Evolutionary conservation across 1,140 invertebrate genomes (phyloP).

Genomic region (Lycorma delicatula): DNA sequence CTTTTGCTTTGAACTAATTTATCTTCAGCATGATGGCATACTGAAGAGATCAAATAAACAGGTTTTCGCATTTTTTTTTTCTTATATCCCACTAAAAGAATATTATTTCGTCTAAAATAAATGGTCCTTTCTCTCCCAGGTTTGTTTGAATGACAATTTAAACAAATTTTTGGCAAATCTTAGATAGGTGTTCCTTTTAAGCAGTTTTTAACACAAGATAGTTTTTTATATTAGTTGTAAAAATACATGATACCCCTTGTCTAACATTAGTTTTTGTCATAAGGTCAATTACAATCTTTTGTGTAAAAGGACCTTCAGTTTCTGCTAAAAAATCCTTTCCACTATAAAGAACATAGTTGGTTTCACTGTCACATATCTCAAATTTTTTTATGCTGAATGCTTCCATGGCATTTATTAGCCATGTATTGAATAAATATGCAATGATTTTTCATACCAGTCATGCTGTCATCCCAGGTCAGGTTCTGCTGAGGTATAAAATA

Average conservation of each 20-base stretch:
- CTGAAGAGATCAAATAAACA: conserved; percentile 7
- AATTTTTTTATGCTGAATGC: conserved; percentile 7
- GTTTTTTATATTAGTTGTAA: conserved; percentile 13
- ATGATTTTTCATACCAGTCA: conserved; percentile 11
- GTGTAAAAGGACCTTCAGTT: conserved; percentile 3
- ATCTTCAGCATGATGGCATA: conserved; percentile 11
- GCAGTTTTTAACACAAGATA: not conserved
- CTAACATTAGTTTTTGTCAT: not conserved
- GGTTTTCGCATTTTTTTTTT: conserved; percentile 6
- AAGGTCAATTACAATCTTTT: conserved; percentile 8
- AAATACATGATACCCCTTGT: conserved; percentile 10
- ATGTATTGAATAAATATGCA: conserved; percentile 12
- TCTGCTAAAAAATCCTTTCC: conserved; percentile 9
- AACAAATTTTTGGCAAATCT: not conserved
- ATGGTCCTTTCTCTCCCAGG: conserved; percentile 5
- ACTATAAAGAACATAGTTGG: conserved; percentile 8
- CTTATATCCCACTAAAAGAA: conserved; percentile 1
- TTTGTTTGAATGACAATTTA: conserved; percentile 4
- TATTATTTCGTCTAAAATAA: conserved; percentile 2
- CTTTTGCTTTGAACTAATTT: conserved; percentile 1
- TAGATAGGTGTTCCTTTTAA: not conserved
- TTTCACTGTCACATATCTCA: conserved; percentile 6
- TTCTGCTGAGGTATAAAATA: not conserved
- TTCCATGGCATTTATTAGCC: conserved; percentile 5
- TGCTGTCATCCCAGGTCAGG: not conserved